Evolutionary conservation across 2,888 invertebrate species (phyloP).

Genomic region (Tachina lurida): DNA sequence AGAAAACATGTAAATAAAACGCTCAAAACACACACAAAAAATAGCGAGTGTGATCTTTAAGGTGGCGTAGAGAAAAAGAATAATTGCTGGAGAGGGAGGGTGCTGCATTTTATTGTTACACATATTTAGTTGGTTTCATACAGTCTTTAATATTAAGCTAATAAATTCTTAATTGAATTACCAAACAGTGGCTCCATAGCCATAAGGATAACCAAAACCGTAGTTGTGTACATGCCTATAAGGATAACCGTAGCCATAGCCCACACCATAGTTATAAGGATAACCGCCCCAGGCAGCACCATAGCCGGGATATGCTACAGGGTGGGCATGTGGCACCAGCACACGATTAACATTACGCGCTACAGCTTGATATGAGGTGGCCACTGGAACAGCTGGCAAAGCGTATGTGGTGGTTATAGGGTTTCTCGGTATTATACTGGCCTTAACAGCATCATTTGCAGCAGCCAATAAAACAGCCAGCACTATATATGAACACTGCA

Average conservation of each 20-base stretch:
- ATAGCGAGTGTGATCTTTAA: slow-evolving; percentile 38
- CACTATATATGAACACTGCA: slow-evolving; percentile 28
- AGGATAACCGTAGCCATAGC: slow-evolving; percentile 70
- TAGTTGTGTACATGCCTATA: slow-evolving; percentile 68
- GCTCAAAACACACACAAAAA: not conserved
- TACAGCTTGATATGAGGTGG: slow-evolving; percentile 79
- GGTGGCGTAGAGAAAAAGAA: not conserved
- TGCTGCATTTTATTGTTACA: slow-evolving; percentile 26
- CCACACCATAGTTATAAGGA: slow-evolving; percentile 59
- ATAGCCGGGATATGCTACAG: slow-evolving; percentile 63
- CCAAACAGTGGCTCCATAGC: slow-evolving; percentile 67
- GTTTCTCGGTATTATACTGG: slow-evolving; percentile 54
- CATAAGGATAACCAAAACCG: slow-evolving; percentile 73
- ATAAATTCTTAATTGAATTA: slow-evolving; percentile 64
- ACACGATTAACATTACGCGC: slow-evolving; percentile 78
- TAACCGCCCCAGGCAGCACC: slow-evolving; percentile 60
- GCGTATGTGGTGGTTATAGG: slow-evolving; percentile 63
- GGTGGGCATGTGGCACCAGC: slow-evolving; percentile 73
- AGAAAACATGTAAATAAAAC: not conserved
- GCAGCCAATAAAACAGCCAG: slow-evolving; percentile 27
- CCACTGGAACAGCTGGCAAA: slow-evolving; percentile 72
- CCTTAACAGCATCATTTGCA: not conserved
- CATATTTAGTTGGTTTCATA: slow-evolving; percentile 31
- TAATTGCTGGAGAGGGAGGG: not conserved
- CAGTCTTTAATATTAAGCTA: slow-evolving; percentile 55